Conservation (phyloP, 2,113 vertebrate species). For the Piliocolobus tephrosceles region DNA sequence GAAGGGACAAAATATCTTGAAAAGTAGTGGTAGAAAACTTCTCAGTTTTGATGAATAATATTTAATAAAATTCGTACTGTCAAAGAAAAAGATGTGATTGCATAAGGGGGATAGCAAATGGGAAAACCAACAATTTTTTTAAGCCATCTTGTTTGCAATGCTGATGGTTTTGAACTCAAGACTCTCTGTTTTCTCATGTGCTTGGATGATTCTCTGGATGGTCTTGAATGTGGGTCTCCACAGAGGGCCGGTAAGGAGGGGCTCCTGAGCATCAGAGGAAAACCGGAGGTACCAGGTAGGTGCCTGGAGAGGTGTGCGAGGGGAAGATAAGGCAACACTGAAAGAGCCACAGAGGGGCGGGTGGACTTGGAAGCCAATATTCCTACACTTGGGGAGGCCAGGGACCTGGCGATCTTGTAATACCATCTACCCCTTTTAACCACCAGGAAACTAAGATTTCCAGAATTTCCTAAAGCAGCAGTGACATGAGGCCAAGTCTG, state of each 20-base stretch:
- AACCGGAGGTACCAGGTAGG: background rate
- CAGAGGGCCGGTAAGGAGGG: background rate
- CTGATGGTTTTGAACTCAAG: background rate
- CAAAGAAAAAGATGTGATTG: background rate
- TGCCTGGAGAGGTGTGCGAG: background rate
- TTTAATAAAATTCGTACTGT: background rate
- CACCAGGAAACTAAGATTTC: background rate
- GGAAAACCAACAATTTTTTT: fast-evolving
- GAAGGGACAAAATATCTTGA: background rate
- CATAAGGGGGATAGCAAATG: background rate
- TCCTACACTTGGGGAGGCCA: background rate
- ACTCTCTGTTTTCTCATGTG: background rate
- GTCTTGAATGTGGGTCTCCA: background rate
- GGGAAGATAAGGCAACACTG: background rate
- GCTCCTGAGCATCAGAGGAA: background rate
- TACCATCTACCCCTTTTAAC: background rate
- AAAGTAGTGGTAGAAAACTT: background rate
- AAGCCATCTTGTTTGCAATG: background rate
- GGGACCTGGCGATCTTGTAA: background rate
- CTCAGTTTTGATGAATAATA: background rate
- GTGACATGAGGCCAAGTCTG: background rate
- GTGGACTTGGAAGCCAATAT: background rate
- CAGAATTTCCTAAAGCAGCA: background rate
- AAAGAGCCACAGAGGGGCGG: background rate
- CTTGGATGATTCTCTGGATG: background rate